These are phyloP conservation scores for Amblyornis subalaris DNA, from an alignment of 2,113 vertebrate genomes.

Conservation along the genomic window DNA sequence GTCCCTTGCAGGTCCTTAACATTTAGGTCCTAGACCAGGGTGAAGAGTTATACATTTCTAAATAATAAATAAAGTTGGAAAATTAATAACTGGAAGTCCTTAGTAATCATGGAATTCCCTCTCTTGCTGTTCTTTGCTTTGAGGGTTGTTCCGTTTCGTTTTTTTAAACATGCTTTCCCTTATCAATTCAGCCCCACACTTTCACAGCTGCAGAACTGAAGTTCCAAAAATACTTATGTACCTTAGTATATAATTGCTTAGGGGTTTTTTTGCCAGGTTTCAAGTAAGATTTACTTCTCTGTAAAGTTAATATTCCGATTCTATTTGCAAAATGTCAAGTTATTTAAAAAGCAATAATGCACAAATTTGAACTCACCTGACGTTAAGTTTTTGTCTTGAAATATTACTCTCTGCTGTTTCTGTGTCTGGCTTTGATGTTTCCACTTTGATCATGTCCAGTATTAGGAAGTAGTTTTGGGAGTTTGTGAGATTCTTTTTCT, in stretches of 20 bases:
- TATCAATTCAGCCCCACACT: not conserved
- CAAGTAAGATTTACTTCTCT: not conserved
- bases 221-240: not conserved
- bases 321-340: not conserved
- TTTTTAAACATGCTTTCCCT: not conserved
- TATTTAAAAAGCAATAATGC: not conserved
- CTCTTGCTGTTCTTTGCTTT: not conserved
- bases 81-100: not conserved
- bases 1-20: accelerated
- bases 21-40: not conserved
- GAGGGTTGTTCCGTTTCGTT: not conserved
- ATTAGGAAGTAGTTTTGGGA: not conserved
- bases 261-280: not conserved
- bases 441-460: not conserved
- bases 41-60: not conserved
- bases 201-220: not conserved
- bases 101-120: not conserved
- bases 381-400: not conserved
- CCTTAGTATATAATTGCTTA: not conserved
- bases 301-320: not conserved
- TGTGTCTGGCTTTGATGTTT: not conserved
- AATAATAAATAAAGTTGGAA: not conserved
- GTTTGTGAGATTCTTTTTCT: not conserved
- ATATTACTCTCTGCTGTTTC: not conserved
- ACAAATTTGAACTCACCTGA: not conserved